Base-by-base conservation (phyloP, 2,113 vertebrate genomes). In the Colistium nudipinnis region DNA sequence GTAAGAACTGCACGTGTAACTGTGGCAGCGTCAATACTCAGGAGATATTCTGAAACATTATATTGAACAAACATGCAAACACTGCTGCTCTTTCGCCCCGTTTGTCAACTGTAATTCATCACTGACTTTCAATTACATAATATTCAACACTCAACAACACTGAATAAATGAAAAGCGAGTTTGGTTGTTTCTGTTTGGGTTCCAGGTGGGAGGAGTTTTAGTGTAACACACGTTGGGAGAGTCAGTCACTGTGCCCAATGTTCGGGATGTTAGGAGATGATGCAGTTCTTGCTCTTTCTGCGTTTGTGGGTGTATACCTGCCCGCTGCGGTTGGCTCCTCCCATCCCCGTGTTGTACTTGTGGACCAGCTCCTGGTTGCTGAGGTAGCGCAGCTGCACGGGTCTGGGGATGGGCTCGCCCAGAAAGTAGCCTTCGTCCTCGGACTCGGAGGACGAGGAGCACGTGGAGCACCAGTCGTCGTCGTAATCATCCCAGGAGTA, bases 261-360 rank as follows among this genome's bases (percentile, higher is more conserved):
- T 31, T 54, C 63, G 38, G 27, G 45, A 31, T 62, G 84, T 95
- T 96, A 99, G 9, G 98, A 98, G 80, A 99, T 97, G 43, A 95
- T 96, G 78, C 98, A 99, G 93, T 99, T 99, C 92, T 99, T 99
- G 95, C 96, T 98, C 92, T 98, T 99, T 70, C 97, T 93, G 80
- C 96, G 95, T 84, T 97, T 99, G 84, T 95, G 93, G 70, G 94
- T 94, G 84, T 97, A 96, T 76, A 98, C 80, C 90, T 97, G 96
- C 88, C 94, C 96, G 80, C 92, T 90, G 0, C 93, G 94, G 88
- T 92, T 94, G 38, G 96, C 90, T 72, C 95, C 95, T 53, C 94
- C 95, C 28, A 89, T 78, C 16, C 91, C 92, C 0, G 95, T 93
- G 87, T 91, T 94, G 30, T 96, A 99, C 74, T 98, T 98, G 84